Conservation (phyloP, 1,140 invertebrate species). For the Adelges cooleyi region DNA sequence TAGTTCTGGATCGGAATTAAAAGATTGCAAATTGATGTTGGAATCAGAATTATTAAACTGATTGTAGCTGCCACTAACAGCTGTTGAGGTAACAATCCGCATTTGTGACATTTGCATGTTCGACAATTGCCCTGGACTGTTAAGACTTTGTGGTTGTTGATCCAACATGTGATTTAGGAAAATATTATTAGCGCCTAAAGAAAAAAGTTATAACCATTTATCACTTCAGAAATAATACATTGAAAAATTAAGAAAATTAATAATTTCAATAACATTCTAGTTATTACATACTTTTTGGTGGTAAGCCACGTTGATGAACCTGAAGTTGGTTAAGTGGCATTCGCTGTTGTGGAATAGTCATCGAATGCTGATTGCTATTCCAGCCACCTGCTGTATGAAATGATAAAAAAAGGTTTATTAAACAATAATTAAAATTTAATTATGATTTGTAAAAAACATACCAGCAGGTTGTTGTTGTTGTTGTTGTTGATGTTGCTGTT, state of each 20-base stretch:
- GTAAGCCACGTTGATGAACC: not conserved
- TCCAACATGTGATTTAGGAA: not conserved
- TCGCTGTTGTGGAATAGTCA: not conserved
- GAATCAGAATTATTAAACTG: not conserved
- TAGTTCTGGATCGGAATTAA: conserved; percentile 10
- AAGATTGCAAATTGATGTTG: not conserved
- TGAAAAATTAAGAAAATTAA: too few species aligned
- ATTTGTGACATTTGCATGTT: not conserved
- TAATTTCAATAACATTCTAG: too few species aligned
- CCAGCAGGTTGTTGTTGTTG: conserved; percentile 23
- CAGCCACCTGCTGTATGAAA: not conserved
- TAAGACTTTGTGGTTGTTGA: not conserved
- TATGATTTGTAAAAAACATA: not conserved
- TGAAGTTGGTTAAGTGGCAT: not conserved
- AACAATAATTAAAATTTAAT: too few species aligned
- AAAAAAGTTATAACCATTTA: not conserved
- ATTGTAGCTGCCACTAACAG: not conserved
- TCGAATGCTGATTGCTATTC: conserved; percentile 15
- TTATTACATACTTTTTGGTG: not conserved
- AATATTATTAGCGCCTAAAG: not conserved
- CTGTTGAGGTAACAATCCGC: not conserved
- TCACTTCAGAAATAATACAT: too few species aligned
- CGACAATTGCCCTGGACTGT: not conserved
- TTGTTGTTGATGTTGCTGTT: conserved; percentile 36
- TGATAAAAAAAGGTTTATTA: too few species aligned